These are phyloP conservation scores for Cremastobaeus sp. DNA, from an alignment of 2,888 invertebrate species.

Conservation along the genomic window DNA sequence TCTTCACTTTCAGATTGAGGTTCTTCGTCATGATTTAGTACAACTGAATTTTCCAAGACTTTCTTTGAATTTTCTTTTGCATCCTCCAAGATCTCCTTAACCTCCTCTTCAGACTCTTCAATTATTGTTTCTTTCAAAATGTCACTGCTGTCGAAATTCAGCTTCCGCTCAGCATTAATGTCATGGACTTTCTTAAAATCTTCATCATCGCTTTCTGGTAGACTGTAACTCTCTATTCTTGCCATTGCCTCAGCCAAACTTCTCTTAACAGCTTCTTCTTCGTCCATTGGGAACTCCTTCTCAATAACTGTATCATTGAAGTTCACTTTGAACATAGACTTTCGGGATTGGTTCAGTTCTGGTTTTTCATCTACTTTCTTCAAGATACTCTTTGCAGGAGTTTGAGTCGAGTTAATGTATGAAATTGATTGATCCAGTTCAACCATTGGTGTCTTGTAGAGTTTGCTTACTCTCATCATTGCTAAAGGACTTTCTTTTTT, in stretches of 20 bases:
- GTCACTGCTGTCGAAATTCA: constrained; percentile 25
- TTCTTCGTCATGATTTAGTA: neutral
- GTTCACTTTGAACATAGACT: constrained; percentile 70
- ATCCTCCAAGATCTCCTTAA: constrained; percentile 23
- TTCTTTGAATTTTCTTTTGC: constrained; percentile 37
- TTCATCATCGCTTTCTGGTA: neutral
- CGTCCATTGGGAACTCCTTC: constrained; percentile 57
- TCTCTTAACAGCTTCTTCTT: constrained; percentile 10
- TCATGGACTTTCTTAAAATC: neutral
- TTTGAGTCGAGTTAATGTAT: constrained; percentile 71
- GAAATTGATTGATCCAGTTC: constrained; percentile 68
- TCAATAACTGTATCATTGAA: constrained; percentile 67
- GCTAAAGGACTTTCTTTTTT: constrained; percentile 63
- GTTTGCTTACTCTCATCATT: constrained; percentile 69
- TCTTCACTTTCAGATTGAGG: constrained; percentile 1
- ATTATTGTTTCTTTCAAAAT: neutral
- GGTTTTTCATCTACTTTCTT: constrained; percentile 64
- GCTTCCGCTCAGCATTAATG: neutral
- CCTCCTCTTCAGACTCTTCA: constrained; percentile 14
- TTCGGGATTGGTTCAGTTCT: constrained; percentile 46
- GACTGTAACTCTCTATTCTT: constrained; percentile 63
- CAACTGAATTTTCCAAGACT: no score
- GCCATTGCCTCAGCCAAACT: constrained; percentile 60
- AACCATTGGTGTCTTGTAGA: constrained; percentile 69
- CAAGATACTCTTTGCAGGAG: constrained; percentile 73